Percentiles rank a stretch among this genome's conserved stretches.
Evolutionary conservation across 2,113 vertebrate species (phyloP).

Genomic region (Oryzias curvinotus): DNA sequence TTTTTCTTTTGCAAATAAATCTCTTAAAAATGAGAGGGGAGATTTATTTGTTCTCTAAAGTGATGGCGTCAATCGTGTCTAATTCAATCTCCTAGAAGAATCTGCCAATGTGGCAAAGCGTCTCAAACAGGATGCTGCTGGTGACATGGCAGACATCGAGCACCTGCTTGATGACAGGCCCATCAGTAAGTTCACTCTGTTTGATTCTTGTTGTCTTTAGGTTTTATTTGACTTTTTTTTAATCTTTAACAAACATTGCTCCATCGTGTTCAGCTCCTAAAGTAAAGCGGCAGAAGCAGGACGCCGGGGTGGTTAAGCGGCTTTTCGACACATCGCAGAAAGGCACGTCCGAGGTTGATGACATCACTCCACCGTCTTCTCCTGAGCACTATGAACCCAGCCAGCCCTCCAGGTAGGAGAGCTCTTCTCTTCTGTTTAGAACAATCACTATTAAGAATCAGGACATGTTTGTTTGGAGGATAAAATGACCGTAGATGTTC

Average conservation of each 20-base stretch:
- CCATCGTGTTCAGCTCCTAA: conserved; percentile 74
- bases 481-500: too few species aligned
- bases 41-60: background rate
- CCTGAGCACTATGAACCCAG: conserved; percentile 57
- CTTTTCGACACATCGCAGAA: conserved; percentile 72
- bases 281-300: conserved; percentile 81
- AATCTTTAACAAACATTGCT: background rate
- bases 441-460: background rate
- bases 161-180: conserved; percentile 30
- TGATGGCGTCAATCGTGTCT: background rate
- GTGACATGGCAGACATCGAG: conserved; percentile 32
- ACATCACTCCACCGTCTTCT: conserved; percentile 77
- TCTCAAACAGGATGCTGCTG: conserved; percentile 14
- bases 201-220: background rate
- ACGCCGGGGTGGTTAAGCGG: conserved; percentile 80
- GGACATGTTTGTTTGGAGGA: too few species aligned
- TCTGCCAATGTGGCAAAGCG: background rate
- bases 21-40: too few species aligned
- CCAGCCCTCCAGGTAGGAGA: conserved; percentile 60
- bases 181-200: conserved; percentile 68
- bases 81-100: conserved; percentile 19
- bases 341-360: conserved; percentile 40
- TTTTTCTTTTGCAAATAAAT: too few species aligned
- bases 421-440: background rate
- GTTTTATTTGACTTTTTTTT: conserved; percentile 10